Evolutionary conservation across 2,797 vertebrate genomes (phyloP).

Genomic region (Gadopsis bispinosus): DNA sequence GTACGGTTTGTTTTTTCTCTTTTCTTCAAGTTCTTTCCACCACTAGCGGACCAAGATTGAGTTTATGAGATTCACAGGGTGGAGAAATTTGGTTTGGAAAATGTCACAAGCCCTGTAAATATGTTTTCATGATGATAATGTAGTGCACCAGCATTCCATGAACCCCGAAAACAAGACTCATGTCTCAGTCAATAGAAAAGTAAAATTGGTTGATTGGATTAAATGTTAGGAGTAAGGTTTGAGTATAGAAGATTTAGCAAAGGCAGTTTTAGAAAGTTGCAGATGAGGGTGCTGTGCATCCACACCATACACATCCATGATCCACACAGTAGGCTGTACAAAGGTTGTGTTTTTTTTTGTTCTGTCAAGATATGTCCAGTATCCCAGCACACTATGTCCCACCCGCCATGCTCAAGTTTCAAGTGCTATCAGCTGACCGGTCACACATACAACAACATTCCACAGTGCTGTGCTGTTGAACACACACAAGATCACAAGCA

Average conservation of each 20-base stretch:
- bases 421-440: slow-evolving; percentile 3
- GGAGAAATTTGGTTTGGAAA: background rate
- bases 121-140: background rate
- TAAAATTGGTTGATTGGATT: too few species aligned
- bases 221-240: background rate
- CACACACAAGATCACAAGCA: background rate
- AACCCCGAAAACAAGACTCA: background rate
- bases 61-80: background rate
- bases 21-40: background rate
- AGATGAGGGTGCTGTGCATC: background rate
- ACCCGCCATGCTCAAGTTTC: background rate
- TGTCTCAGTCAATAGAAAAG: background rate
- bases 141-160: background rate
- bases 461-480: background rate
- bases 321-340: slow-evolving; percentile 6
- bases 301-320: too few species aligned
- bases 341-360: slow-evolving; percentile 32
- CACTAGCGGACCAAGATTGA: background rate
- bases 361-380: background rate
- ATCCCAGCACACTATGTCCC: background rate
- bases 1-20: background rate
- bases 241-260: background rate
- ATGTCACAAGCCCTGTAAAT: background rate
- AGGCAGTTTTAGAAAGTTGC: background rate
- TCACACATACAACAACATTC: background rate